Percentiles rank a stretch among this genome's conserved stretches.
phyloP scores from a whole-genome alignment of 2,888 invertebrate genomes.

The Melinaea marsaeus region DNA sequence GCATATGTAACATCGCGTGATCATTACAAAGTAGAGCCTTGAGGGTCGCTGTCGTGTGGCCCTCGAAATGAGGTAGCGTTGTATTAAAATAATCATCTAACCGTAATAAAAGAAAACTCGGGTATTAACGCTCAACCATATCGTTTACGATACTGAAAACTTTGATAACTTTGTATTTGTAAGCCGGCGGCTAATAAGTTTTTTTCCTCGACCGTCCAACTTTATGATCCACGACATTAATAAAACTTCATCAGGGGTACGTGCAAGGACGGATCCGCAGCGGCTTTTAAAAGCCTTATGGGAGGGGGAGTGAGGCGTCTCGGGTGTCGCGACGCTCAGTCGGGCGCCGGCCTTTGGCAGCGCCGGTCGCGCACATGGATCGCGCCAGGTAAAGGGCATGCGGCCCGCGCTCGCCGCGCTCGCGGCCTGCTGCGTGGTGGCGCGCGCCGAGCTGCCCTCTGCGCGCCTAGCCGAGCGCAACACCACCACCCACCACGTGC shows the following conservation, averaged over 20 bases:
- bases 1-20: slow-evolving; percentile 12
- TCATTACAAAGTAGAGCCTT: not conserved
- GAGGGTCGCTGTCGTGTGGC: not conserved
- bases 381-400: slow-evolving; percentile 68
- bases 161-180: slow-evolving; percentile 44
- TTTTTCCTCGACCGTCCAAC: slow-evolving; percentile 46
- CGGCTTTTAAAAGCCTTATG: slow-evolving; percentile 36
- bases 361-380: slow-evolving; percentile 66
- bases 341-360: slow-evolving; percentile 72
- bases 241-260: slow-evolving; percentile 58
- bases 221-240: slow-evolving; percentile 57
- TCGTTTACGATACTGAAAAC: slow-evolving; percentile 36
- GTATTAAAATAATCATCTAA: slow-evolving; percentile 3
- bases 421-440: slow-evolving; percentile 69
- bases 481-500: slow-evolving; percentile 59
- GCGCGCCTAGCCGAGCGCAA: slow-evolving; percentile 60
- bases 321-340: slow-evolving; percentile 56
- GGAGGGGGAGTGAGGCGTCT: slow-evolving; percentile 35
- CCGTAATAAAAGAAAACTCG: slow-evolving; percentile 1
- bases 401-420: slow-evolving; percentile 73
- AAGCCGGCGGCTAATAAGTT: slow-evolving; percentile 50
- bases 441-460: slow-evolving; percentile 63
- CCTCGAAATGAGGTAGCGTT: not conserved
- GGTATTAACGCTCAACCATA: slow-evolving; percentile 10
- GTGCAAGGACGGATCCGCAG: slow-evolving; percentile 32